Base-by-base conservation (phyloP, 2,888 invertebrate species). In the Cyclophora punctaria region DNA sequence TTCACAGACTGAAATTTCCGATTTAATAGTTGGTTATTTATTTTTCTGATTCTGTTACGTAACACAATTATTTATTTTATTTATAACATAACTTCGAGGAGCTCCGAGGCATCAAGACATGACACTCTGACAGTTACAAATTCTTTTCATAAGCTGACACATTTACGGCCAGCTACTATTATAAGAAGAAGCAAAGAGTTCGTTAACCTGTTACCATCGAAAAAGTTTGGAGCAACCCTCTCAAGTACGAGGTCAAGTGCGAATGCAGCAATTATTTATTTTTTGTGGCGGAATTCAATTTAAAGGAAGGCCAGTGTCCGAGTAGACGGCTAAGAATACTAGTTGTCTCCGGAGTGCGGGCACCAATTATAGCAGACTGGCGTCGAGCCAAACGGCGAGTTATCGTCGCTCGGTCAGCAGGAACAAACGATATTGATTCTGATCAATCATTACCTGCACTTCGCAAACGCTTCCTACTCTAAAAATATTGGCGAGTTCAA, bases 361-460 rank as follows among this genome's bases (percentile, higher is more conserved):
- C 92, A 92, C 94, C 94, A 94, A 95, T 94, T 95, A 94, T 95
- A 95, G 94, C 91, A 92, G 90, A 91, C 93, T 95, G 95, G 95
- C 92, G 77, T 59, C 65, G 56, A 87, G 94, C 94, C 94, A 94
- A 91, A 69, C 65, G 79, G 67, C 81, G 82, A 86, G 84, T 66
- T 65, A 67, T 66, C 71, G 67, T 66, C 73, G 73, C 71, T 74
- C 75, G 73, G 69, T 78, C 71, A 78, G 74, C 75, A 79, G 80
- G 73, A 80, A 81, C 80, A 73, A 78, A 67, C 69, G 69, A 71
- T 76, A 80, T 80, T 75, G 73, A 78, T 76, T 68, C 62, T 65
- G 57, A 82, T 83, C 80, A 76, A 83, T 85, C 80, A 80, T 60
- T 69, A 63, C 57, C 57, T 58, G 57, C 64, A 57, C 52, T 57